Evolutionary conservation across 2,797 vertebrate genomes (phyloP).

Genomic region (Cyprinella venusta): DNA sequence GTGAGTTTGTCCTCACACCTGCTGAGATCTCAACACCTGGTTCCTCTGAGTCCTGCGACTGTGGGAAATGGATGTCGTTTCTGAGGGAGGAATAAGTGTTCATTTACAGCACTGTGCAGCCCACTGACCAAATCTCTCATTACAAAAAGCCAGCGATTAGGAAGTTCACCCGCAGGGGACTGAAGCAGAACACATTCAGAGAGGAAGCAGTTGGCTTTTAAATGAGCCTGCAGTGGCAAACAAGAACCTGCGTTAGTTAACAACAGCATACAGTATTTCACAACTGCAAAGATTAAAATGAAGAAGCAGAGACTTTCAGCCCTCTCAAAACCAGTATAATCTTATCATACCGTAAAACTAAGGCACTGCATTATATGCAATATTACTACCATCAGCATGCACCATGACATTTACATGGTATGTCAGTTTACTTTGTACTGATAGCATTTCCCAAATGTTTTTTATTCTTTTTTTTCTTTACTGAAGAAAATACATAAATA

Average conservation of each 20-base stretch:
- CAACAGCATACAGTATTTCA: neutral
- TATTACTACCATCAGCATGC: neutral
- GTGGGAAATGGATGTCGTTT: neutral
- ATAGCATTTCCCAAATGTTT: neutral
- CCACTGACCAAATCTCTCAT: constrained; percentile 45
- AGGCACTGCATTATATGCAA: neutral
- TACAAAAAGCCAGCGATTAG: constrained; percentile 33
- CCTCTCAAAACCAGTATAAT: neutral
- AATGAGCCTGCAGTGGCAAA: constrained; percentile 17
- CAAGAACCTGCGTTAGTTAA: constrained; percentile 18
- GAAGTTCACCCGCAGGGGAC: constrained; percentile 31
- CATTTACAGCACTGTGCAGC: constrained; percentile 21
- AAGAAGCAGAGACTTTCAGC: neutral
- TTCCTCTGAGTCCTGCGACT: neutral
- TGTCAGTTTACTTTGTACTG: neutral
- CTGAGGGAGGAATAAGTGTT: constrained; percentile 11
- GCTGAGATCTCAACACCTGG: constrained; percentile 12
- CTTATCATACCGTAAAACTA: neutral
- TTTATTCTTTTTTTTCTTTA: too few relatives aligned
- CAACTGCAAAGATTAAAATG: neutral
- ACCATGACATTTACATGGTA: neutral
- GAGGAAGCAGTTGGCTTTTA: constrained; percentile 30
- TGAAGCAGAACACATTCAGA: constrained; percentile 27
- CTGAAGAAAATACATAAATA: neutral
- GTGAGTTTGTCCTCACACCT: neutral